A percentile compares a stretch with the other conserved stretches of the same genome.
These are phyloP conservation scores for Etheostoma perlongum DNA, from an alignment of 2,797 vertebrate genomes.

Conservation along the genomic window DNA sequence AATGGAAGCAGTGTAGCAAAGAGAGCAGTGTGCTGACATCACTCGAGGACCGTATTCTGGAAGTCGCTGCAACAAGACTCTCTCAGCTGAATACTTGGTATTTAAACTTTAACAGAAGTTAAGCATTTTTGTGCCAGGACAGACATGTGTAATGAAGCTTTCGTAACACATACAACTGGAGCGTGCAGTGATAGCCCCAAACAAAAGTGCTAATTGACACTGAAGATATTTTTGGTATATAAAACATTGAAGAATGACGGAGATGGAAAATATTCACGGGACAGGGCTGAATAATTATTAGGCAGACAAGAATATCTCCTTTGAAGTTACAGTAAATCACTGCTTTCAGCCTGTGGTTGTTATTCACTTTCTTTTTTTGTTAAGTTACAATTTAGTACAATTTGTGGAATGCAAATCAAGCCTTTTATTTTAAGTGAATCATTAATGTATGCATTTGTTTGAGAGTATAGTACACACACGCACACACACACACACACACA, in stretches of 20 bases:
- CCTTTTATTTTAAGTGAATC: not conserved
- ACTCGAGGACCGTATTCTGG: constrained; percentile 30
- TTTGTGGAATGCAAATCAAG: not conserved
- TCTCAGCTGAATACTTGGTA: constrained; percentile 39
- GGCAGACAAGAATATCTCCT: constrained; percentile 6
- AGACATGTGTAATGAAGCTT: constrained; percentile 63
- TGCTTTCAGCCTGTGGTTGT: constrained; percentile 19
- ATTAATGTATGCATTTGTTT: not conserved
- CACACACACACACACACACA: no score
- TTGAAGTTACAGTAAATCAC: constrained; percentile 28
- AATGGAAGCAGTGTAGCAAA: constrained; percentile 36
- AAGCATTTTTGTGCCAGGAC: constrained; percentile 47
- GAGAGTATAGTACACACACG: not conserved
- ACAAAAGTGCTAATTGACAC: constrained; percentile 65
- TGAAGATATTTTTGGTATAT: constrained; percentile 57
- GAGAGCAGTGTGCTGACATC: constrained; percentile 7
- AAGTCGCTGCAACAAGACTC: constrained; percentile 13
- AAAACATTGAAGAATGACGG: constrained; percentile 27
- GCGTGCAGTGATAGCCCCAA: constrained; percentile 58
- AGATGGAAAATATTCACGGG: constrained; percentile 41
- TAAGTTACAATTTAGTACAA: constrained; percentile 2
- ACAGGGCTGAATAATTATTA: constrained; percentile 45
- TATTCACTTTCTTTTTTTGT: not conserved
- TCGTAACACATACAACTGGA: constrained; percentile 65
- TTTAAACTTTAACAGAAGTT: constrained; percentile 53